phyloP scores from a whole-genome alignment of 2,797 vertebrate species.

The Periparus ater region DNA sequence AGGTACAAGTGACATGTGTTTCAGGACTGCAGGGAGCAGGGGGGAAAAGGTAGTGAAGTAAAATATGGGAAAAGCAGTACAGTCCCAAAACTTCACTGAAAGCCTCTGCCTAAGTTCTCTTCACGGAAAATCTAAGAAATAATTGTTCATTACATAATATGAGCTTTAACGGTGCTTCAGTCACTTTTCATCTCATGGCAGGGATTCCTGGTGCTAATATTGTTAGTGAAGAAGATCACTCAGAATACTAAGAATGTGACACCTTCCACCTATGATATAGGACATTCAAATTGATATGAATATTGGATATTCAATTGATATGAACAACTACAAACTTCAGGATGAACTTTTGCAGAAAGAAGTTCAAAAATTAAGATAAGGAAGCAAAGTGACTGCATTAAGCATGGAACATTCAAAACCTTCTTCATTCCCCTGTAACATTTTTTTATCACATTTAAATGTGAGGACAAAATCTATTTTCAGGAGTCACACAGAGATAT shows the following conservation, averaged over 20 bases:
- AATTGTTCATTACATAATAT: not conserved
- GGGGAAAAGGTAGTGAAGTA: not conserved
- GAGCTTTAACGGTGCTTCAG: not conserved
- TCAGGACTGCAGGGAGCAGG: not conserved
- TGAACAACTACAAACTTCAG: not conserved
- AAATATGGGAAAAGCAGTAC: not conserved
- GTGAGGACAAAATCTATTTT: not conserved
- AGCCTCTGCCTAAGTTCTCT: not conserved
- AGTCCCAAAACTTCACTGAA: not conserved
- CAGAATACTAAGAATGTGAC: not conserved
- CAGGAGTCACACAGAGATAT: not conserved
- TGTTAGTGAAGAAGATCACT: not conserved
- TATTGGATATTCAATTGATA: not conserved
- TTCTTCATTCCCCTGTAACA: not conserved
- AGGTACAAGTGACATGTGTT: rapidly evolving
- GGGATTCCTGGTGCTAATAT: not conserved
- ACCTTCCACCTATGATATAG: not conserved
- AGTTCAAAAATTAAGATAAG: not conserved
- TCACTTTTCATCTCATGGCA: not conserved
- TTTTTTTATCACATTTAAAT: not conserved
- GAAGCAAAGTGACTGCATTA: not conserved
- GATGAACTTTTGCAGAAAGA: not conserved
- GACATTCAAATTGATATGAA: not conserved
- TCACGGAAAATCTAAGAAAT: not conserved
- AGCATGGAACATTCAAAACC: not conserved